These are phyloP conservation scores for Antedon mediterranea DNA, from an alignment of 53 echinoderm and acorn worm genomes.

Conservation along the genomic window DNA sequence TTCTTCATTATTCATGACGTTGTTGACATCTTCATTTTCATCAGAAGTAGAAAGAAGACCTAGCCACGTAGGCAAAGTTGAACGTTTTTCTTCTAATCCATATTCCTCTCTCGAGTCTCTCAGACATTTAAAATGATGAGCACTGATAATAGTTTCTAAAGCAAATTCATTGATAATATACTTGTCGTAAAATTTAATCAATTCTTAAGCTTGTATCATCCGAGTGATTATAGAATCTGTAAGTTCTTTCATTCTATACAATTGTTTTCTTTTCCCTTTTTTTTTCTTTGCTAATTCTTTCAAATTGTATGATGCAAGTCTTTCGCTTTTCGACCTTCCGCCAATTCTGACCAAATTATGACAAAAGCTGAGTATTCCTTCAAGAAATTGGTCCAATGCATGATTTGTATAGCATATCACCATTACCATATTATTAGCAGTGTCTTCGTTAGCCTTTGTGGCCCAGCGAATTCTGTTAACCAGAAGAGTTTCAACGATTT, in stretches of 20 bases:
- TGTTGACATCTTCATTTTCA: not conserved
- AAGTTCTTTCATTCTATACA: not conserved
- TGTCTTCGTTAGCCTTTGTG: not conserved
- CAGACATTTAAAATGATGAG: constrained; percentile 9
- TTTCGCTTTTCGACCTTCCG: constrained; percentile 47
- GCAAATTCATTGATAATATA: constrained; percentile 3
- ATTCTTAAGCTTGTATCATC: not conserved
- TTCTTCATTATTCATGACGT: not conserved
- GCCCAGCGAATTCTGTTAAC: constrained; percentile 28
- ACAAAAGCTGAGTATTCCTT: constrained; percentile 39
- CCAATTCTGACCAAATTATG: constrained; percentile 57
- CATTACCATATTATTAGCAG: constrained; percentile 30
- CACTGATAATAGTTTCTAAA: constrained; percentile 8
- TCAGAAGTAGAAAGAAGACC: not conserved
- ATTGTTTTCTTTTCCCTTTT: not conserved
- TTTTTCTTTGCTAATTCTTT: constrained; percentile 17
- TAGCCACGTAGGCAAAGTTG: not conserved
- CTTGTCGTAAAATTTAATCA: not conserved
- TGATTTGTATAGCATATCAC: constrained; percentile 93
- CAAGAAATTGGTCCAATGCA: constrained; percentile 90
- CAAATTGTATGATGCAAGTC: constrained; percentile 31
- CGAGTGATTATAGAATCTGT: not conserved
- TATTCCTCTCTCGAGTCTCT: not conserved
- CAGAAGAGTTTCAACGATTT: constrained; percentile 62
- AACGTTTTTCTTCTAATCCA: not conserved